Evolutionary conservation across 2,797 vertebrate genomes (phyloP).

Genomic region (Erithacus rubecula): DNA sequence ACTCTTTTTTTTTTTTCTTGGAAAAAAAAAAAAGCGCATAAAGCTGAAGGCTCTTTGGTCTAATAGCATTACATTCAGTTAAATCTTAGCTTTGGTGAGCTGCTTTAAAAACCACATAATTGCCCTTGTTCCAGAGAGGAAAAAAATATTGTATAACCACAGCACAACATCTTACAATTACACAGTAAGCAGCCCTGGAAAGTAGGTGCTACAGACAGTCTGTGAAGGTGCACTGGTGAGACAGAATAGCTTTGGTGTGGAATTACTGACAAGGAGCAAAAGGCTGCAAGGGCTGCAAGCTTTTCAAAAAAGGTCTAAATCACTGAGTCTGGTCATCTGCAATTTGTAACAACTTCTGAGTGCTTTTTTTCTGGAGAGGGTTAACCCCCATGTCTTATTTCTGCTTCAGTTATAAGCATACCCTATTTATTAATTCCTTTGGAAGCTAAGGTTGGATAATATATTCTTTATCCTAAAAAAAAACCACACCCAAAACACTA

Average conservation of each 20-base stretch:
- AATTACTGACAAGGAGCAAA: neutral
- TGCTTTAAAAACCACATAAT: conserved; percentile 53
- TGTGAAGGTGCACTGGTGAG: neutral
- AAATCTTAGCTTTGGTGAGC: conserved; percentile 49
- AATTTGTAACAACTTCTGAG: neutral
- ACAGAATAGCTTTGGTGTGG: neutral
- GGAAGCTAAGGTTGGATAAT: neutral
- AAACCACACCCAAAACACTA: neutral
- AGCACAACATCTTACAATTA: neutral
- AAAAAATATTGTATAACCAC: conserved; percentile 25
- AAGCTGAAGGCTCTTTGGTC: conserved; percentile 30
- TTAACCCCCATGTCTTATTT: neutral
- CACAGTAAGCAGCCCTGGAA: neutral
- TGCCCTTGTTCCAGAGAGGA: conserved; percentile 14
- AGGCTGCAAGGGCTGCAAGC: neutral
- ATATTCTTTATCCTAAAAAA: neutral
- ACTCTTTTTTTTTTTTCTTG: neutral
- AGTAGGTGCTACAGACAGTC: neutral
- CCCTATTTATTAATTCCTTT: neutral
- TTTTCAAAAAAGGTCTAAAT: neutral
- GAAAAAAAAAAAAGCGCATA: neutral
- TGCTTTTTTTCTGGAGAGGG: neutral
- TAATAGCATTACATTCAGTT: conserved; percentile 64
- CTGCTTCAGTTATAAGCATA: neutral
- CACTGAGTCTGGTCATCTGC: neutral